phyloP scores from a whole-genome alignment of 2,797 vertebrate species.

The Capromys pilorides region DNA sequence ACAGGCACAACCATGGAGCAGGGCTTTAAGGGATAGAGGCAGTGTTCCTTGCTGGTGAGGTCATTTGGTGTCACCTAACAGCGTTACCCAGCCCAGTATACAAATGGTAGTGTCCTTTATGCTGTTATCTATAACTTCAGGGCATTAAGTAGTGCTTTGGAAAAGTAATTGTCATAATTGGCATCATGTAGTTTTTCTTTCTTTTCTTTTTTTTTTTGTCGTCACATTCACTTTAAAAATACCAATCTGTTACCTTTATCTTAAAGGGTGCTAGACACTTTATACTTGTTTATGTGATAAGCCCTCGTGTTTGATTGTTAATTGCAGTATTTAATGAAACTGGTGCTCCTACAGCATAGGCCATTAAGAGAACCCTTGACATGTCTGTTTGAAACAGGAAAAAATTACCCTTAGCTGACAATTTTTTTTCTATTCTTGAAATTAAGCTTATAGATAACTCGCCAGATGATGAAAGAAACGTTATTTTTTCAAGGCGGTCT shows the following conservation, averaged over 20 bases:
- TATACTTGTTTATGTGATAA: neutral
- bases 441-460: slow-evolving; percentile 33
- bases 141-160: neutral
- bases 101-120: neutral
- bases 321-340: neutral
- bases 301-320: neutral
- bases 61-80: neutral
- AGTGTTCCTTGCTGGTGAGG: neutral
- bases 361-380: slow-evolving; percentile 7
- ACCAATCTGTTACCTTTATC: neutral
- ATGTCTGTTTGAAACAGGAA: neutral
- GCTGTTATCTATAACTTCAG: neutral
- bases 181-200: neutral
- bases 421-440: slow-evolving; percentile 33
- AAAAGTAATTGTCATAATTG: neutral
- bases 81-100: neutral
- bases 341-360: neutral
- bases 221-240: neutral
- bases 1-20: rapidly evolving
- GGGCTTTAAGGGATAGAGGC: neutral
- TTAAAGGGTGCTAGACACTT: neutral
- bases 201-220: neutral
- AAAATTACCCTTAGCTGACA: slow-evolving; percentile 8
- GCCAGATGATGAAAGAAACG: neutral
- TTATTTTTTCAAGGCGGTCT: slow-evolving; percentile 1